These are phyloP conservation scores for Poeciliopsis turneri DNA, from an alignment of 2,797 vertebrate genomes.

Conservation along the genomic window DNA sequence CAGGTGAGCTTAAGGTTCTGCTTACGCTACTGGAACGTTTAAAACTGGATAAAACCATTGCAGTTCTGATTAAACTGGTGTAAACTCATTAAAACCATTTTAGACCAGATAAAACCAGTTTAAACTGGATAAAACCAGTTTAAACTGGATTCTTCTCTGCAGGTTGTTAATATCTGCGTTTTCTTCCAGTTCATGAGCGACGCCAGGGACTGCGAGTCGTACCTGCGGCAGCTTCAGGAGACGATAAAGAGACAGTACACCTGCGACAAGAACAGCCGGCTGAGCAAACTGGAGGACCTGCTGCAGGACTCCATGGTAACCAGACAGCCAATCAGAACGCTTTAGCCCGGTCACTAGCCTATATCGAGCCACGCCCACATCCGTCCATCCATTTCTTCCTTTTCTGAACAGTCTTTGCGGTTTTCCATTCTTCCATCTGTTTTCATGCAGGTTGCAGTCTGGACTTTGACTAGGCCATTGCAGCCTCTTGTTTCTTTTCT, in stretches of 20 bases:
- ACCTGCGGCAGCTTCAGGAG: conserved; percentile 93
- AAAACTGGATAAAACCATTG: not conserved
- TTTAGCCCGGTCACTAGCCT: not conserved
- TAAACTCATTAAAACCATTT: too few relatives aligned
- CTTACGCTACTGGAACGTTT: not conserved
- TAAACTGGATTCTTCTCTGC: too few relatives aligned
- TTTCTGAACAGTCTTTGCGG: too few relatives aligned
- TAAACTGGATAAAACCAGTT: too few relatives aligned
- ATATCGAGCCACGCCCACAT: not conserved
- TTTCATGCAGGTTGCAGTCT: not conserved
- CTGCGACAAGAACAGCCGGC: conserved; percentile 90
- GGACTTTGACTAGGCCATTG: not conserved
- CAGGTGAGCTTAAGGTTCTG: conserved; percentile 82
- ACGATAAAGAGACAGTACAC: conserved; percentile 96
- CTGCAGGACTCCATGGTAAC: conserved; percentile 98
- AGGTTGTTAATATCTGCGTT: too few relatives aligned
- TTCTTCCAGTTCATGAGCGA: conserved; percentile 89
- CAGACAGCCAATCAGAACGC: not conserved
- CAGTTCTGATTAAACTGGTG: too few relatives aligned
- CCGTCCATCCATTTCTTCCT: not conserved
- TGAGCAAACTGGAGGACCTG: conserved; percentile 93
- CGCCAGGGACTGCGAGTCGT: conserved; percentile 89
- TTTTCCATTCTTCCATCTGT: not conserved
- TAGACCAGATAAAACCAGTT: too few relatives aligned
- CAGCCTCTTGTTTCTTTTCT: not conserved